Conservation (phyloP, 2,888 invertebrate genomes). For the Sthenelais limicola region DNA sequence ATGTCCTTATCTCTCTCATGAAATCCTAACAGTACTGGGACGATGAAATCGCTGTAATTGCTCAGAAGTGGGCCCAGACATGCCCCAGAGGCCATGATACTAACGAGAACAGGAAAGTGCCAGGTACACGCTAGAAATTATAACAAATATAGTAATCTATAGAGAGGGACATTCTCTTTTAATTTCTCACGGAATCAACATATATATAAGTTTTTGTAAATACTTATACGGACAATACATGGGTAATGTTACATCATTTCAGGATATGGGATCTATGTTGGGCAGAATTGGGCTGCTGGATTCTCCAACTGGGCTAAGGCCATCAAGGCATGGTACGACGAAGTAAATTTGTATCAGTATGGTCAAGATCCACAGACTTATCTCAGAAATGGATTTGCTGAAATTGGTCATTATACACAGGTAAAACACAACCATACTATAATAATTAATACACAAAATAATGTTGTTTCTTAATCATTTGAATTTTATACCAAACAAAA, state of each 20-base stretch:
- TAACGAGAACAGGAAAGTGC: conserved; percentile 53
- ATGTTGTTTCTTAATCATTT: no score
- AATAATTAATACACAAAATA: no score
- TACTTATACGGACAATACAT: not conserved
- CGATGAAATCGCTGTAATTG: conserved; percentile 58
- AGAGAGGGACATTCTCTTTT: not conserved
- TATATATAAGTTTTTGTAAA: not conserved
- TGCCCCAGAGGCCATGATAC: conserved; percentile 58
- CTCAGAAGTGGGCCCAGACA: conserved; percentile 62
- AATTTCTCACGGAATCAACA: not conserved
- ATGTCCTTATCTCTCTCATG: no score
- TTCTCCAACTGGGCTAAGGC: conserved; percentile 56
- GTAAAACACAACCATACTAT: no score
- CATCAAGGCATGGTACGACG: conserved; percentile 59
- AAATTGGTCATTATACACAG: conserved; percentile 61
- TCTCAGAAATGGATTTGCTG: conserved; percentile 38
- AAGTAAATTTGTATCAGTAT: conserved; percentile 57
- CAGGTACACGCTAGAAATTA: no score
- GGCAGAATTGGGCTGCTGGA: conserved; percentile 63
- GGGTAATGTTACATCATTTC: conserved; percentile 8
- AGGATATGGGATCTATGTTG: conserved; percentile 58
- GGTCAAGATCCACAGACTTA: conserved; percentile 56
- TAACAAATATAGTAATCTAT: no score
- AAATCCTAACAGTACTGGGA: conserved; percentile 56
- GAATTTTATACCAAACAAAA: no score